A percentile compares a stretch with the other conserved stretches of the same genome.
These are phyloP conservation scores for Mylabris sibirica DNA, from an alignment of 2,888 invertebrate species.

Conservation along the genomic window DNA sequence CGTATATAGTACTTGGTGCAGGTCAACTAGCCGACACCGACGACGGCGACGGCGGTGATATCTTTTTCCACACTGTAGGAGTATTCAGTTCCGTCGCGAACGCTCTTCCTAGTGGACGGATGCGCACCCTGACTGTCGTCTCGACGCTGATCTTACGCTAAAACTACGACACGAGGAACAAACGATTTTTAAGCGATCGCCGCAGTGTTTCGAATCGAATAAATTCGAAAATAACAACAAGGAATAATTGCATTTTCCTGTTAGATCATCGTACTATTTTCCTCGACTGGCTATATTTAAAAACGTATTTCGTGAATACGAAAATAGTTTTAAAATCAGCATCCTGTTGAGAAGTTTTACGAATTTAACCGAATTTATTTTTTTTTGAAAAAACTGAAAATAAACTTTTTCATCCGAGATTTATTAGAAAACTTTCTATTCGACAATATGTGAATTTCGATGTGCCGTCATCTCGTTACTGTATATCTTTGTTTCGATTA, in stretches of 20 bases:
- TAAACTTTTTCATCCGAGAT: constrained; percentile 26
- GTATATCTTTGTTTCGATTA: constrained; percentile 29
- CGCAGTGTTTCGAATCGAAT: neutral
- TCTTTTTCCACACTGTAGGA: constrained; percentile 38
- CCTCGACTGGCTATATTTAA: constrained; percentile 38
- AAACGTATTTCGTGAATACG: constrained; percentile 34
- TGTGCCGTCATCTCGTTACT: constrained; percentile 30
- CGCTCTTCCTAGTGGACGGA: constrained; percentile 15
- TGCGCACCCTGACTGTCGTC: constrained; percentile 5
- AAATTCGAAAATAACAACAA: neutral
- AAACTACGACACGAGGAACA: neutral
- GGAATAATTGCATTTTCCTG: constrained; percentile 20
- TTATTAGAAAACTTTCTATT: constrained; percentile 22
- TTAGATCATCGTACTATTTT: constrained; percentile 32
- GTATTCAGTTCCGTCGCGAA: constrained; percentile 25
- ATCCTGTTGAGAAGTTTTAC: constrained; percentile 38
- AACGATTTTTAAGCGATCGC: neutral
- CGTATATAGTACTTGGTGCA: constrained; percentile 9
- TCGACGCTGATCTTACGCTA: constrained; percentile 8
- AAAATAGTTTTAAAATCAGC: constrained; percentile 43
- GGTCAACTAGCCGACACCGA: constrained; percentile 21
- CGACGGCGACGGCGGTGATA: constrained; percentile 31
- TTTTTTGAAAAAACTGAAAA: constrained; percentile 27
- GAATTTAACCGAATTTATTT: constrained; percentile 39
- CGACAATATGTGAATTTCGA: constrained; percentile 34